Conservation (phyloP, 2,888 invertebrate species). For the Hanleya hanleyi region DNA sequence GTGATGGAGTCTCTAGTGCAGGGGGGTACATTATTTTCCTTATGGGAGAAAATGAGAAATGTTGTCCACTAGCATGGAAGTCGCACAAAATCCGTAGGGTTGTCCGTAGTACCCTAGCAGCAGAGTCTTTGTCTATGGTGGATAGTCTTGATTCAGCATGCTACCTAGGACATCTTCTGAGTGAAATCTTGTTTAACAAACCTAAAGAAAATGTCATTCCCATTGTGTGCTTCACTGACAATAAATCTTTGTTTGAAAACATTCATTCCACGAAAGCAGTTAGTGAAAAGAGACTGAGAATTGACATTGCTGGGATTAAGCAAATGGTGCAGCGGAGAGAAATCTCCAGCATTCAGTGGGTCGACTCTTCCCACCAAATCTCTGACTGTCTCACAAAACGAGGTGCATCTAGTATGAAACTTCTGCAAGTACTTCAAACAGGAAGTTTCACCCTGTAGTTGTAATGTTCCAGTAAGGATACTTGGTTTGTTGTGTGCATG, state of each 20-base stretch:
- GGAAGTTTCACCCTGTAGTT: no score
- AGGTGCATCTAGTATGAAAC: background rate
- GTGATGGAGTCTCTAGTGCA: conserved; percentile 30
- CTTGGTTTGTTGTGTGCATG: no score
- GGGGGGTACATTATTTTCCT: conserved; percentile 29
- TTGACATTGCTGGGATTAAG: conserved; percentile 35
- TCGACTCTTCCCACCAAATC: background rate
- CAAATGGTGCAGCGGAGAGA: conserved; percentile 24
- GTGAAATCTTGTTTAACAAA: conserved; percentile 22
- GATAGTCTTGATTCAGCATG: conserved; percentile 31
- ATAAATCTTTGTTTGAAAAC: conserved; percentile 34
- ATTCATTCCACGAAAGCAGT: conserved; percentile 36
- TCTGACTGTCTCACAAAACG: conserved; percentile 7
- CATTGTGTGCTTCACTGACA: conserved; percentile 35
- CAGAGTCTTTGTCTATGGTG: conserved; percentile 31
- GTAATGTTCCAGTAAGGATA: no score
- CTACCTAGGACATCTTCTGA: conserved; percentile 26
- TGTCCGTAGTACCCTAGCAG: conserved; percentile 37
- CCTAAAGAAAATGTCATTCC: conserved; percentile 12
- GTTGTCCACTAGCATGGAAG: conserved; percentile 28
- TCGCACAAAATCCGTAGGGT: conserved; percentile 34
- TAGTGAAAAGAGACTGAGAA: conserved; percentile 30
- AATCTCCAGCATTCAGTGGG: conserved; percentile 3
- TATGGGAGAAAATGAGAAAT: conserved; percentile 17
- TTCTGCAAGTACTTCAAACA: background rate